Evolutionary conservation across 2,113 vertebrate genomes (phyloP).

Genomic region (Notothenia coriiceps): DNA sequence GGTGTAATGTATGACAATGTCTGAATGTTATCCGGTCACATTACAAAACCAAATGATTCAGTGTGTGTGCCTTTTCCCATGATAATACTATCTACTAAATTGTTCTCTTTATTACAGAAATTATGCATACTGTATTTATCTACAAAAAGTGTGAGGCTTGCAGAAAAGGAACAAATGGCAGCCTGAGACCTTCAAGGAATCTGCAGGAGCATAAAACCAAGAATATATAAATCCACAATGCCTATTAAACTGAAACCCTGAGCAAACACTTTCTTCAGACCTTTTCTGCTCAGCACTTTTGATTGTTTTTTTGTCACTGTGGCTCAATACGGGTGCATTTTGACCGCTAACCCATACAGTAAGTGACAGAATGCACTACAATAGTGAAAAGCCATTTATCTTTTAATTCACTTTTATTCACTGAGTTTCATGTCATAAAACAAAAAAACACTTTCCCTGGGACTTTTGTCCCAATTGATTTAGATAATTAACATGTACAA

Average conservation of each 20-base stretch:
- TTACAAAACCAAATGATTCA: constrained; percentile 44
- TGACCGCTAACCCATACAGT: no score
- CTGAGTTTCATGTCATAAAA: no score
- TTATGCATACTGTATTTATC: constrained; percentile 39
- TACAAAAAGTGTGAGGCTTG: constrained; percentile 37
- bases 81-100: constrained; percentile 45
- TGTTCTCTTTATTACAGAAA: constrained; percentile 20
- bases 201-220: constrained; percentile 34
- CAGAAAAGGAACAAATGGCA: constrained; percentile 35
- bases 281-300: background rate
- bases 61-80: constrained; percentile 30
- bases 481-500: no score
- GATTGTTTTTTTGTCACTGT: constrained; percentile 3
- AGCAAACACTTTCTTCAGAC: constrained; percentile 7
- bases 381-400: no score
- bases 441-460: no score
- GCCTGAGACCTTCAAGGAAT: constrained; percentile 38
- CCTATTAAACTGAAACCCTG: constrained; percentile 29
- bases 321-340: background rate
- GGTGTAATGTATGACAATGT: constrained; percentile 21
- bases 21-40: constrained; percentile 12
- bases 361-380: no score
- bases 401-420: no score
- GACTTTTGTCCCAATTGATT: no score
- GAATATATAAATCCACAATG: background rate